Percentiles rank a stretch among this genome's conserved stretches.
Evolutionary conservation across 1,140 invertebrate genomes (phyloP).

Genomic region (Drosophila dunni): DNA sequence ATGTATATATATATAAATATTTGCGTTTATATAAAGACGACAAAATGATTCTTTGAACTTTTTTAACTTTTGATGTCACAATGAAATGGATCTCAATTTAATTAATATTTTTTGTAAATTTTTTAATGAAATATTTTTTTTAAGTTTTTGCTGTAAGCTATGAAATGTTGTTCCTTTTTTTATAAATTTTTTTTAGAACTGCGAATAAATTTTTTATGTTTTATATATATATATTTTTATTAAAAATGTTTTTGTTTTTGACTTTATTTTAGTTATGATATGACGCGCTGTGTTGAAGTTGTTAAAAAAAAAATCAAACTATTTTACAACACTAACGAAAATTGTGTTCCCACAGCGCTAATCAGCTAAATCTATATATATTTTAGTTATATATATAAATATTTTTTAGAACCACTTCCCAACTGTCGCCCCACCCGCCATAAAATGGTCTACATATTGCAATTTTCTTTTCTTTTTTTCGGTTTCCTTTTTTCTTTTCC

Average conservation of each 20-base stretch:
- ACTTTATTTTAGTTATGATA: conserved; percentile 38
- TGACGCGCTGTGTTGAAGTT: conserved; percentile 30
- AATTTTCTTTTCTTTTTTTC: conserved; percentile 28
- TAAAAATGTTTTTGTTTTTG: conserved; percentile 20
- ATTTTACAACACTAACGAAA: conserved; percentile 22
- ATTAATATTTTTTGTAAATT: conserved; percentile 14
- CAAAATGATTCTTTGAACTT: conserved; percentile 79
- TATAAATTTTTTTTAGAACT: conserved; percentile 19
- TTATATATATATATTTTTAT: conserved; percentile 10
- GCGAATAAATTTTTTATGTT: conserved; percentile 20
- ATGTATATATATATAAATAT: conserved; percentile 44
- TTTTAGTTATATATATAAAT: conserved; percentile 14
- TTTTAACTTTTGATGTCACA: conserved; percentile 49
- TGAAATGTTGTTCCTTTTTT: conserved; percentile 26
- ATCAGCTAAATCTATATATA: conserved; percentile 10
- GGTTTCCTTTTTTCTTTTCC: conserved; percentile 2
- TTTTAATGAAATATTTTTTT: conserved; percentile 13
- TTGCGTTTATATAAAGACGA: conserved; percentile 68
- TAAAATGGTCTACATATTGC: conserved; percentile 68
- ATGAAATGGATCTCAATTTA: conserved; percentile 37
- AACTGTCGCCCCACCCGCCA: conserved; percentile 4
- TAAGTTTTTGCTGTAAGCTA: conserved; percentile 24
- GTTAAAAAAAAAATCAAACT: background rate
- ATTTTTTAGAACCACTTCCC: background rate
- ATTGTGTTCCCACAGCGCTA: conserved; percentile 2